A percentile compares a stretch with the other conserved stretches of the same genome.
Evolutionary conservation across 2,888 invertebrate genomes (phyloP).

Genomic region (Imbricaverruca yamaguchii): DNA sequence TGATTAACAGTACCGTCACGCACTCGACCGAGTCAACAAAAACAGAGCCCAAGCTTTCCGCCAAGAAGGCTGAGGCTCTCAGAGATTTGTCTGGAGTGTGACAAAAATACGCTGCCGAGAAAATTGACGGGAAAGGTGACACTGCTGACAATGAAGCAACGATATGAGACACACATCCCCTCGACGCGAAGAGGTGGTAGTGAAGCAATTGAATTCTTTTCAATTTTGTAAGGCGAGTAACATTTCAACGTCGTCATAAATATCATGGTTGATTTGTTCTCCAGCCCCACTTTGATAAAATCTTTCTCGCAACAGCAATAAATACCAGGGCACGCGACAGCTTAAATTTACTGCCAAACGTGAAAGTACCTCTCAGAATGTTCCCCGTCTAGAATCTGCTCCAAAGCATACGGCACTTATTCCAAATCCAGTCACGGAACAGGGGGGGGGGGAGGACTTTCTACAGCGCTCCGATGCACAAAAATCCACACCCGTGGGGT

Average conservation of each 20-base stretch:
- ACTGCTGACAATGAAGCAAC: too few relatives aligned
- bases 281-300: not conserved
- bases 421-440: not conserved
- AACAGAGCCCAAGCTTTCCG: not conserved
- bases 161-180: too few relatives aligned
- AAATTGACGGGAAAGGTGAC: too few relatives aligned
- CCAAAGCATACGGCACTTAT: not conserved
- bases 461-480: too few relatives aligned
- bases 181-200: too few relatives aligned
- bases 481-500: not conserved
- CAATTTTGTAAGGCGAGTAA: not conserved
- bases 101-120: too few relatives aligned
- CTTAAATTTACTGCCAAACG: not conserved
- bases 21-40: not conserved
- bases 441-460: too few relatives aligned
- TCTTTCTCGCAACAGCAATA: slow-evolving; percentile 15
- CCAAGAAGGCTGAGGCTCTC: too few relatives aligned
- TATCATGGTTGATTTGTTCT: slow-evolving; percentile 4
- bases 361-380: not conserved
- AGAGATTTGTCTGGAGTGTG: too few relatives aligned
- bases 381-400: too few relatives aligned
- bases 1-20: not conserved
- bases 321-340: not conserved
- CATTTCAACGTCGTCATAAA: not conserved
- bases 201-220: not conserved